phyloP scores from a whole-genome alignment of 2,797 vertebrate genomes.

The Sylvilagus floridanus region DNA sequence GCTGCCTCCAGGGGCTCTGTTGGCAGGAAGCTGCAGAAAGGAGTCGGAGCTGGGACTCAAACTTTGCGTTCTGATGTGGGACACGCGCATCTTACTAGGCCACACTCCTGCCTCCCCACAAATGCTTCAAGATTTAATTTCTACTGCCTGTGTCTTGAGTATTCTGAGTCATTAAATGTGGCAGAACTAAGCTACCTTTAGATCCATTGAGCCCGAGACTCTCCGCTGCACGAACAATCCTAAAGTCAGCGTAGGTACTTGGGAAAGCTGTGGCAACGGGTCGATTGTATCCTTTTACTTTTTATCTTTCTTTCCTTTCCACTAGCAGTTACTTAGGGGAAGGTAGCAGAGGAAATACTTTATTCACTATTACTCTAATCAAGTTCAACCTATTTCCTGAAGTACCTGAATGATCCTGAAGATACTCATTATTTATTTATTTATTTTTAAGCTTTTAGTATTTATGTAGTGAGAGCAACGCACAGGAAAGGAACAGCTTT shows the following conservation, averaged over 20 bases:
- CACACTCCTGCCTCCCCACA: too few species aligned
- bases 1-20: too few species aligned
- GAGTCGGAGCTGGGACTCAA: too few species aligned
- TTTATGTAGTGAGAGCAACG: too few species aligned
- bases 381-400: neutral
- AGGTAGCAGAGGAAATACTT: neutral
- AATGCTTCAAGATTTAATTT: neutral
- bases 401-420: neutral
- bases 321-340: neutral
- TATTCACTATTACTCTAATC: conserved; percentile 16
- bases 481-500: too few species aligned
- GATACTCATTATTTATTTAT: neutral
- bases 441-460: too few species aligned
- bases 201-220: neutral
- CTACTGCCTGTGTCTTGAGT: neutral
- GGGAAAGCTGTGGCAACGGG: neutral
- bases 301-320: conserved; percentile 17
- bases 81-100: too few species aligned
- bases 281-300: neutral
- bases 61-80: too few species aligned
- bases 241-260: neutral
- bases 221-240: neutral
- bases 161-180: neutral
- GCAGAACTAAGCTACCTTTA: neutral
- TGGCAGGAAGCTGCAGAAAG: too few species aligned